Percentiles rank a stretch among this genome's conserved stretches.
Conservation (phyloP, 2,113 vertebrate species). For the Brienomyrus longianalis region DNA sequence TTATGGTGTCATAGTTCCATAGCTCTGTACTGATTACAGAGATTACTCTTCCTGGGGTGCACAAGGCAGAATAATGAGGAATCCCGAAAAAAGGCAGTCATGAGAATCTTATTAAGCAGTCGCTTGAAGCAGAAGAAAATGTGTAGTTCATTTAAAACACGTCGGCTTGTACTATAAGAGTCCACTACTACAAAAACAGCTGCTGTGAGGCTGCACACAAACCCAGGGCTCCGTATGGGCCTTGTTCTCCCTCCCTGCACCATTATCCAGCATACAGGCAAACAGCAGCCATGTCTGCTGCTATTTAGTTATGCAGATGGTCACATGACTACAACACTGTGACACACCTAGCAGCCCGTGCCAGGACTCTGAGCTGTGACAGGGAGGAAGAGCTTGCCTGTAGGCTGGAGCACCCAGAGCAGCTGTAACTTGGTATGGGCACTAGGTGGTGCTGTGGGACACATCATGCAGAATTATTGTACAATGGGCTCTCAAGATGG, state of each 20-base stretch:
- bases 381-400: background rate
- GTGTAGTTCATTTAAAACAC: background rate
- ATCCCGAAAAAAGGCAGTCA: background rate
- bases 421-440: background rate
- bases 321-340: background rate
- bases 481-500: background rate
- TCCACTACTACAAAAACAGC: background rate
- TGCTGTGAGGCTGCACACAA: background rate
- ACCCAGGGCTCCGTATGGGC: background rate
- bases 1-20: background rate
- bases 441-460: background rate
- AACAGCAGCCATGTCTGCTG: background rate
- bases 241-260: background rate
- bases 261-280: background rate
- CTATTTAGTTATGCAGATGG: background rate
- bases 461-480: background rate
- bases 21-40: background rate
- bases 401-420: background rate
- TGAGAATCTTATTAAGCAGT: background rate
- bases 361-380: background rate
- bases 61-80: background rate
- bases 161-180: background rate
- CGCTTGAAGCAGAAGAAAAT: background rate
- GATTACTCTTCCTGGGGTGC: background rate
- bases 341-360: background rate